These are phyloP conservation scores for Gallinago jamesoni DNA, from an alignment of 2,113 vertebrate species.

Conservation along the genomic window DNA sequence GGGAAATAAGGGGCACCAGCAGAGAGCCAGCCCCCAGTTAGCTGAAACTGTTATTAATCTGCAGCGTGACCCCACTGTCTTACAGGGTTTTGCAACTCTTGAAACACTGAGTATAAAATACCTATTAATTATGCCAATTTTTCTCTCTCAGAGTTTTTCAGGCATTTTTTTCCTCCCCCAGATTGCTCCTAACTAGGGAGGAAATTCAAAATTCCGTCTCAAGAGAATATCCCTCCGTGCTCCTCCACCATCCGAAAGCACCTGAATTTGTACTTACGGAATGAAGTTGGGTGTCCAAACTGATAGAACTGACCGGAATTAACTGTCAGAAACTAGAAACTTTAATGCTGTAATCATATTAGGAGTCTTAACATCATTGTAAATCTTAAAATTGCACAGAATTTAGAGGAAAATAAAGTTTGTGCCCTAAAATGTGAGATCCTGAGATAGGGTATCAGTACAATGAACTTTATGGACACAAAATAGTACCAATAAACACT, in stretches of 20 bases:
- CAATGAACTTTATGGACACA: not conserved
- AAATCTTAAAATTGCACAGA: not conserved
- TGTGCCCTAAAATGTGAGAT: not conserved
- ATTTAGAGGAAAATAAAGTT: not conserved
- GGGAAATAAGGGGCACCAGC: not conserved
- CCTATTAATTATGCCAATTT: not conserved
- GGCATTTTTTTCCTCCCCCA: not conserved
- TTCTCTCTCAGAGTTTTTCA: not conserved
- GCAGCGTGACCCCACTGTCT: not conserved
- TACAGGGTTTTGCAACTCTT: not conserved
- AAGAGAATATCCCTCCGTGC: not conserved
- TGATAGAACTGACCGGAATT: not conserved
- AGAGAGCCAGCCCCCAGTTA: rapidly evolving
- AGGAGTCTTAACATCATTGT: not conserved
- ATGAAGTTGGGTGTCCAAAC: not conserved
- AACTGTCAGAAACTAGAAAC: not conserved
- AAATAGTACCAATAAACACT: not conserved
- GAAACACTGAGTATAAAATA: not conserved
- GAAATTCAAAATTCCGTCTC: not conserved
- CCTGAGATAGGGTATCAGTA: not conserved
- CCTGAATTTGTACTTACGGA: not conserved
- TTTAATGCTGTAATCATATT: not conserved
- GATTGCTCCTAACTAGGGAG: not conserved
- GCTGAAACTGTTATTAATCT: not conserved
- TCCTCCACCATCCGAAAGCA: not conserved